phyloP scores from a whole-genome alignment of 2,888 invertebrate genomes.

The Metopia argyrocephala region DNA sequence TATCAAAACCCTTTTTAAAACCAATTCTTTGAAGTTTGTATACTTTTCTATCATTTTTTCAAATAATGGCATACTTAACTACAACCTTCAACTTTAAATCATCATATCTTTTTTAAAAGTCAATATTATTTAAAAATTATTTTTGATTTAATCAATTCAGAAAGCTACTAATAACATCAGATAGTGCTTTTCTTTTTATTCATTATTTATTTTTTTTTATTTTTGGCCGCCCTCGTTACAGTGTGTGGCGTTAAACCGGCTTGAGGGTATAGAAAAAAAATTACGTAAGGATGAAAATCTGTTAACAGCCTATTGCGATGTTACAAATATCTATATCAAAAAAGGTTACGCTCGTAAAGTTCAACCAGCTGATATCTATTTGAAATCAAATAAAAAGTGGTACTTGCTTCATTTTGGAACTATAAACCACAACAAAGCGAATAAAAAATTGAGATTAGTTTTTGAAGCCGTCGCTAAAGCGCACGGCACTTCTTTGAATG shows the following conservation, averaged over 20 bases:
- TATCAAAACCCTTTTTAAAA: too few species aligned
- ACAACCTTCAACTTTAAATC: too few species aligned
- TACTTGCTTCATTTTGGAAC: conserved; percentile 68
- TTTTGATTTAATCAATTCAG: too few species aligned
- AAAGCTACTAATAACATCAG: too few species aligned
- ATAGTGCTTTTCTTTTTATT: too few species aligned
- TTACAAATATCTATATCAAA: conserved; percentile 21
- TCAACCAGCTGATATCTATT: conserved; percentile 39
- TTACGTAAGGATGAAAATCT: conserved; percentile 24
- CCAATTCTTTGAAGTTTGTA: too few species aligned
- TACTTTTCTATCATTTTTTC: too few species aligned
- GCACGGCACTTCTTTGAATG: conserved; percentile 68
- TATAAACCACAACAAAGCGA: conserved; percentile 68
- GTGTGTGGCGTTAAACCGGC: conserved; percentile 30
- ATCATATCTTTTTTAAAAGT: too few species aligned
- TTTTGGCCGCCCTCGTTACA: too few species aligned
- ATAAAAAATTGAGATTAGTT: conserved; percentile 68
- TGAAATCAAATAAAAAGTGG: conserved; percentile 60
- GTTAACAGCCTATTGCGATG: background rate
- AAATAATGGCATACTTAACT: too few species aligned
- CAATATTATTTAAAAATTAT: too few species aligned
- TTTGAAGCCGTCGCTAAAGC: conserved; percentile 71
- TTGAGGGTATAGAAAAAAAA: conserved; percentile 32
- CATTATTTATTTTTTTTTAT: too few species aligned
- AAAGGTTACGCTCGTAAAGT: conserved; percentile 30